Evolutionary conservation across 2,113 vertebrate species (phyloP).

Genomic region (Dermatemys mawii): DNA sequence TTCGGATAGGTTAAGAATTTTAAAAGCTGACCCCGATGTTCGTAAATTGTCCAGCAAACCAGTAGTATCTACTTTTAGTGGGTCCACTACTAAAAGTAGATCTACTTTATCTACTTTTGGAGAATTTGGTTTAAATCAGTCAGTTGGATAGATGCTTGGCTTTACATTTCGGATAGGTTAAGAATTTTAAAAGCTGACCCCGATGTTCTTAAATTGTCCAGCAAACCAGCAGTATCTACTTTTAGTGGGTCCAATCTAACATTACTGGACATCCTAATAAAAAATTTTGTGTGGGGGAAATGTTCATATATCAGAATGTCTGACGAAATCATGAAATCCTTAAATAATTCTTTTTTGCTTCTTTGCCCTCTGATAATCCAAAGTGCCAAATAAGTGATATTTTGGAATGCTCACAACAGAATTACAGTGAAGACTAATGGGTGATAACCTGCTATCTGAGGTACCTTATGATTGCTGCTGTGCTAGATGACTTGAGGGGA

Average conservation of each 20-base stretch:
- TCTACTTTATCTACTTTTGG: too few species aligned
- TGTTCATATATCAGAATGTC: neutral
- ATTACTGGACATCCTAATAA: neutral
- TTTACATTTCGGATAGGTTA: neutral
- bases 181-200: neutral
- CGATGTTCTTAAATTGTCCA: neutral
- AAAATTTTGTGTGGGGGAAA: neutral
- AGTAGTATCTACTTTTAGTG: neutral
- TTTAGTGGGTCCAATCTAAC: neutral
- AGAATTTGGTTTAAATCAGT: neutral
- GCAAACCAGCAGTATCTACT: neutral
- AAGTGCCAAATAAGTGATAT: neutral
- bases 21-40: neutral
- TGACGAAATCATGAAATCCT: neutral
- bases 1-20: neutral
- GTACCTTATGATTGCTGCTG: accelerated
- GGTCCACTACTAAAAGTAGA: too few species aligned
- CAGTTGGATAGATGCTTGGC: neutral
- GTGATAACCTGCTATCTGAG: neutral
- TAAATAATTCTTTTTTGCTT: neutral
- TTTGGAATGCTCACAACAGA: neutral
- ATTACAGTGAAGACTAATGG: neutral
- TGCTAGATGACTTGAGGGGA: accelerated
- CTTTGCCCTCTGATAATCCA: neutral
- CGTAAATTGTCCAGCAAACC: neutral